Evolutionary conservation across 2,113 vertebrate species (phyloP).

Genomic region (Centrocercus urophasianus): DNA sequence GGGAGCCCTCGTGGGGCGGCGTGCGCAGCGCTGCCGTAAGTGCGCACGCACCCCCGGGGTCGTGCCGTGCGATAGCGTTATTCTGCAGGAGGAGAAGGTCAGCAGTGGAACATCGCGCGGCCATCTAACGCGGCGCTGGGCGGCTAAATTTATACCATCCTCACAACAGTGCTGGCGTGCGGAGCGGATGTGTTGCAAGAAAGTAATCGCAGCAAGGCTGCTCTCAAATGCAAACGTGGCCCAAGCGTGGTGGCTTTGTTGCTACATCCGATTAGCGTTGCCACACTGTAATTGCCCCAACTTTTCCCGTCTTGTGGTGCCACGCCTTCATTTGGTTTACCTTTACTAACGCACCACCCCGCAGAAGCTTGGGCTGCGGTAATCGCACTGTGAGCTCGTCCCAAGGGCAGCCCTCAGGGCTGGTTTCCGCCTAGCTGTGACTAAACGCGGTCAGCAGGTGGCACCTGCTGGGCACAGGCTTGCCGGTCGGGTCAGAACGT

Average conservation of each 20-base stretch:
- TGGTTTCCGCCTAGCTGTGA: not conserved
- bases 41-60: too few species aligned
- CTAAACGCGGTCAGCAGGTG: conserved; percentile 2
- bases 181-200: conserved; percentile 3
- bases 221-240: not conserved
- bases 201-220: not conserved
- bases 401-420: not conserved
- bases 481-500: not conserved
- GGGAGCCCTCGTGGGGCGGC: too few species aligned
- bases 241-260: not conserved
- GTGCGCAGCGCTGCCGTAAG: too few species aligned
- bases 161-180: not conserved
- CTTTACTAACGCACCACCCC: not conserved
- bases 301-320: conserved; percentile 18
- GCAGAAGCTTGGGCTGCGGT: not conserved
- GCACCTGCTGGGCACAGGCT: conserved; percentile 39
- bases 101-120: not conserved
- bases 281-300: not conserved
- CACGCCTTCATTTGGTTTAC: not conserved
- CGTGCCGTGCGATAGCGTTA: rapidly evolving
- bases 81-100: rapidly evolving
- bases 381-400: not conserved
- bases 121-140: rapidly evolving
- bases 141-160: not conserved
- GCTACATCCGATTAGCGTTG: not conserved